Evolutionary conservation across 2,888 invertebrate genomes (phyloP), one percentile per base, ranked within the genome.

Genomic region (Amblyjoppa proteus): DNA sequence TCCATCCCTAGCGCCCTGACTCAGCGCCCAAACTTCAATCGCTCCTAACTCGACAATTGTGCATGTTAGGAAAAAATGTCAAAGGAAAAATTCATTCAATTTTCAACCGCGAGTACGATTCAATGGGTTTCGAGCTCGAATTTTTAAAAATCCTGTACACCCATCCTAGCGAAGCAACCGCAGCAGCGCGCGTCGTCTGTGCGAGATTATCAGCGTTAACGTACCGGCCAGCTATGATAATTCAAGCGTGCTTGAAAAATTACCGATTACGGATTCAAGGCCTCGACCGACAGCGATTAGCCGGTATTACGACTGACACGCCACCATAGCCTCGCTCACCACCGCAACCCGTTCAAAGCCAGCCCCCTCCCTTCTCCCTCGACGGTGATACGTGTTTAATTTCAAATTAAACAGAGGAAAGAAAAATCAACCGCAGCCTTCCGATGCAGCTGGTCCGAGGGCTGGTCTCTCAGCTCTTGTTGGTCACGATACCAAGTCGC

Each of bases 251-350:
- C 80, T 83, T 87, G 88, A 90, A 91, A 90, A 90, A 90, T 89
- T 85, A 85, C 78, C 88, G 88, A 90, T 91, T 90, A 89, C 84
- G 81, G 85, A 90, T 91, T 90, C 90, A 91, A 90, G 90, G 90
- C 88, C 87, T 87, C 88, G 88, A 85, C 78, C 84, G 78, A 82
- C 81, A 86, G 84, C 86, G 82, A 87, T 84, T 87, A 86, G 80
- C 69, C 81, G 82, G 71, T 81, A 86, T 84, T 83, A 80, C 81
- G 73, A 73, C 53, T 73, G 45, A 75, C 31, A 11, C 73, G 51
- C 73, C 73, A 73, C 71, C 80, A 64, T 80, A 73, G 34, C 56
- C 56, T 56, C 28, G 20, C 20, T 38, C 61, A 13, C 56, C 53
- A 75, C 81, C 81, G 81, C 81, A 69, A 81, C 69, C 41, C 68